Percentiles rank a stretch among this genome's conserved stretches.
These are phyloP conservation scores for Zaprionus ghesquierei DNA, from an alignment of 1,140 invertebrate species.

Conservation along the genomic window DNA sequence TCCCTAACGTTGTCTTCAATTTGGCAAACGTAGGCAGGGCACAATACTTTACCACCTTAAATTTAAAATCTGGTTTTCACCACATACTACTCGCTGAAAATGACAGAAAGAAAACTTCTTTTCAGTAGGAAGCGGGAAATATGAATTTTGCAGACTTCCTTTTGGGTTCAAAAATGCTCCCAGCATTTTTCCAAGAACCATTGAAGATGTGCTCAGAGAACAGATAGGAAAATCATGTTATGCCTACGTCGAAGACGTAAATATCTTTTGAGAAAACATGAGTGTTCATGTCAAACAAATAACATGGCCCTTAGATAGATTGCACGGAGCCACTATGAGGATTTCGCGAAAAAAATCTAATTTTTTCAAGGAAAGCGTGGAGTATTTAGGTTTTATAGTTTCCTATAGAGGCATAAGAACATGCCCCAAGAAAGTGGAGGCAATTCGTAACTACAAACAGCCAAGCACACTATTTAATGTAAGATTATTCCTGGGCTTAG, in stretches of 20 bases:
- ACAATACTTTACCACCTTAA: neutral
- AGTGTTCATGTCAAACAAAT: slow-evolving; percentile 30
- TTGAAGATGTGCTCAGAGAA: slow-evolving; percentile 47
- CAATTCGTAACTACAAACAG: neutral
- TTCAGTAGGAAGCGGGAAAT: slow-evolving; percentile 4
- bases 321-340: slow-evolving; percentile 70
- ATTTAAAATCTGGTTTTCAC: too few species aligned
- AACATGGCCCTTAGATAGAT: slow-evolving; percentile 27
- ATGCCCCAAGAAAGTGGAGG: neutral
- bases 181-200: slow-evolving; percentile 70
- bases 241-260: slow-evolving; percentile 30
- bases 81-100: too few species aligned
- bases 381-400: slow-evolving; percentile 23
- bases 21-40: too few species aligned
- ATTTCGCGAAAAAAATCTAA: slow-evolving; percentile 78
- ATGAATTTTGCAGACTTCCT: slow-evolving; percentile 4
- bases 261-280: too few species aligned
- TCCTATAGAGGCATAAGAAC: slow-evolving; percentile 3
- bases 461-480: too few species aligned
- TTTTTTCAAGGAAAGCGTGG: too few species aligned
- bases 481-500: too few species aligned
- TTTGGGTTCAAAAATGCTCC: slow-evolving; percentile 41
- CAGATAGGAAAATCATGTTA: too few species aligned
- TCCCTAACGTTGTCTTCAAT: neutral
- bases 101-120: slow-evolving; percentile 17